phyloP scores from a whole-genome alignment of 2,797 vertebrate species.

The Cyprinodon diabolis region DNA sequence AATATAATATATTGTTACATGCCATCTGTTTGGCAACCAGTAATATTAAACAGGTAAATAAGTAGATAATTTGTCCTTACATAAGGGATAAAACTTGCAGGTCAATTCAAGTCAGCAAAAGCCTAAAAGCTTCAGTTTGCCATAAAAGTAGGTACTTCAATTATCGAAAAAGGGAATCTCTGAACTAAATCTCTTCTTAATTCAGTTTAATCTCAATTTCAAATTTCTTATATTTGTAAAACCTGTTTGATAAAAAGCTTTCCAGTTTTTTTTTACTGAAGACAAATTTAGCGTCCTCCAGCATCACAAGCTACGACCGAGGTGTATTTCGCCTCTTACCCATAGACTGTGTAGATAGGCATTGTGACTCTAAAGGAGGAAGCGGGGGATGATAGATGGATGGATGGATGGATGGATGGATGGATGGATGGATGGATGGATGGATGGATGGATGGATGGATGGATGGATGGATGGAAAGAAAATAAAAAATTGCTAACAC shows the following conservation, averaged over 20 bases:
- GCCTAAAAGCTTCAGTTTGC: background rate
- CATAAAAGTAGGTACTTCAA: background rate
- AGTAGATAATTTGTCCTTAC: background rate
- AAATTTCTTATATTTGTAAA: background rate
- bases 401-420: no score
- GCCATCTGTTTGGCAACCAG: background rate
- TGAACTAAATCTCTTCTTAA: background rate
- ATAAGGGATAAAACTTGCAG: background rate
- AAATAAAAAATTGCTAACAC: no score
- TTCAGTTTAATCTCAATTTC: background rate
- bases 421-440: no score
- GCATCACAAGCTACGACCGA: no score
- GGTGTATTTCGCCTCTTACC: no score
- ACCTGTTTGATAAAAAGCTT: background rate
- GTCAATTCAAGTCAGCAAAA: background rate
- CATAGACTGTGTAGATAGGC: no score
- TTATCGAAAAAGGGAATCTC: background rate
- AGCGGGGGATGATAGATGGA: no score
- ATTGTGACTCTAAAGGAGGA: no score
- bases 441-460: no score
- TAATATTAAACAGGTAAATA: background rate
- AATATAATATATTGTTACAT: no score
- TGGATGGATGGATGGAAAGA: no score
- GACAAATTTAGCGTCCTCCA: no score
- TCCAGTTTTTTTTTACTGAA: slow-evolving; percentile 5